Percentiles rank a stretch among this genome's conserved stretches.
Conservation (phyloP, 2,797 vertebrate species). For the Mastacembelus armatus region DNA sequence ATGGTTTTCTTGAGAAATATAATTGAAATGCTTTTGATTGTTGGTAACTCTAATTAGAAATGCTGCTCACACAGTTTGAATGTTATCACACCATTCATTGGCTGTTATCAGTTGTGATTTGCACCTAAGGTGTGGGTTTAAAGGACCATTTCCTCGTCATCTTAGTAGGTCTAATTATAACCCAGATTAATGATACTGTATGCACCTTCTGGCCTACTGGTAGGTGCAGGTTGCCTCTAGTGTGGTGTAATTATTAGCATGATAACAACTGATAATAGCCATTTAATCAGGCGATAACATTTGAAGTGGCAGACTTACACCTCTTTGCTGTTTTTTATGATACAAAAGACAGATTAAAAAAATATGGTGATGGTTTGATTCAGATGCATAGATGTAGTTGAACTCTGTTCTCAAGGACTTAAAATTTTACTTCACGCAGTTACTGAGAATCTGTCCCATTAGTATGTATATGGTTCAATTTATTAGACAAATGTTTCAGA, state of each 20-base stretch:
- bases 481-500: constrained; percentile 18
- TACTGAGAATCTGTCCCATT: constrained; percentile 4
- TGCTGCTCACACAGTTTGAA: neutral
- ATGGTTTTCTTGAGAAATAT: constrained; percentile 13
- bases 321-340: constrained; percentile 1
- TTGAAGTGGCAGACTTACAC: no score
- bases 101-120: neutral
- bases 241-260: no score
- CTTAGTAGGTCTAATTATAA: no score
- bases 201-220: no score
- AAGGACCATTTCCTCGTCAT: no score
- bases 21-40: constrained; percentile 27
- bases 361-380: constrained; percentile 1
- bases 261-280: no score
- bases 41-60: constrained; percentile 18
- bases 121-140: no score
- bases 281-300: no score
- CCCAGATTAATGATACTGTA: no score
- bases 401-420: constrained; percentile 7
- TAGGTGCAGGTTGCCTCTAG: no score
- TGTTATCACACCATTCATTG: neutral
- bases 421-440: neutral
- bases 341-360: constrained; percentile 23
- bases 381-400: neutral
- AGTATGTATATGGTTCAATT: neutral